phyloP scores from a whole-genome alignment of 2,797 vertebrate species.

The Capromys pilorides region DNA sequence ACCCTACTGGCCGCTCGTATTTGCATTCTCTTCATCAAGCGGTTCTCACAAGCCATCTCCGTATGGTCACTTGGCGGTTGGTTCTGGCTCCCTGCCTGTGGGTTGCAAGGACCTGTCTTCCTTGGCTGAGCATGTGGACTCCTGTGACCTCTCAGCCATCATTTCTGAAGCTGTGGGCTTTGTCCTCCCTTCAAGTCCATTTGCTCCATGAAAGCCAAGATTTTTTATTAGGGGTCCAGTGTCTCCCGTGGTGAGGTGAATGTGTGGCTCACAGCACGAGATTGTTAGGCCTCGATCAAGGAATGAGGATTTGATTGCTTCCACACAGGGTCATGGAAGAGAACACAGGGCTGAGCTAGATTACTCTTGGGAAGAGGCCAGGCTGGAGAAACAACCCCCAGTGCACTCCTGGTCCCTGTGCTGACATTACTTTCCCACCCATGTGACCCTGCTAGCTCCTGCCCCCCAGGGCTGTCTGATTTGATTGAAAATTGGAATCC shows the following conservation, averaged over 20 bases:
- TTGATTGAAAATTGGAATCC: not conserved
- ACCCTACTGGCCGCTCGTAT: not conserved
- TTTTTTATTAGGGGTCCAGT: not conserved
- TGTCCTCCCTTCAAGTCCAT: not conserved
- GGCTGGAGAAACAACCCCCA: not conserved
- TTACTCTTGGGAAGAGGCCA: not conserved
- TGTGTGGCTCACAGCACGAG: not conserved
- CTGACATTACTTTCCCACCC: accelerated
- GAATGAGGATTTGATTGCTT: not conserved
- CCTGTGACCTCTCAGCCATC: not conserved
- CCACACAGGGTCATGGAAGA: not conserved
- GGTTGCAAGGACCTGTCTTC: not conserved
- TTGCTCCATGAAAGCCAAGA: not conserved
- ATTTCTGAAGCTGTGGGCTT: not conserved
- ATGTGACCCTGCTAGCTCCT: no score
- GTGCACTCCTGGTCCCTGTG: not conserved
- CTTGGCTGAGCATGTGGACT: not conserved
- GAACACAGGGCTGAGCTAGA: not conserved
- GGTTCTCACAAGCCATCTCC: not conserved
- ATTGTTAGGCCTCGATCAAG: not conserved
- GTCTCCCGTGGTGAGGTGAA: not conserved
- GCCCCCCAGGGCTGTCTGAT: not conserved
- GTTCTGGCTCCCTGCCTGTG: not conserved
- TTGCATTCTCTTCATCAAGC: not conserved
- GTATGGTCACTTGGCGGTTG: not conserved